Evolutionary conservation across 2,888 invertebrate species (phyloP).

Genomic region (Eupsilia transversa): DNA sequence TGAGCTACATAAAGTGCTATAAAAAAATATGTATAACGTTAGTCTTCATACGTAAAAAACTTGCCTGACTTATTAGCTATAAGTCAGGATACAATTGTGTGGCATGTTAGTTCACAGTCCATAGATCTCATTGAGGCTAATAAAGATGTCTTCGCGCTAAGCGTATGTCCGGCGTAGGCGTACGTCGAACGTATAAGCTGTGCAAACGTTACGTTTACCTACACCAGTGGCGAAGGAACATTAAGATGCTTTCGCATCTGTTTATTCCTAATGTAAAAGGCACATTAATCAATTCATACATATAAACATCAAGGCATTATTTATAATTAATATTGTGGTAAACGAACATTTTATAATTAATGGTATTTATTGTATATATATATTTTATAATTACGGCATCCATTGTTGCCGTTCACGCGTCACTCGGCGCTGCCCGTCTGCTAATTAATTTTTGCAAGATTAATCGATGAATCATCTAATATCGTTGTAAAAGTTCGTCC

Average conservation of each 20-base stretch:
- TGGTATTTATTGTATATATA: constrained; percentile 58
- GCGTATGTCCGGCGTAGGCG: not conserved
- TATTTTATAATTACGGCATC: too few relatives aligned
- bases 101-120: not conserved
- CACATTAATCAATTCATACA: too few relatives aligned
- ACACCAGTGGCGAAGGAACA: not conserved
- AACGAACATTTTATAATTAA: constrained; percentile 54
- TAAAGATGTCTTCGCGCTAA: not conserved
- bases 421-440: constrained; percentile 51
- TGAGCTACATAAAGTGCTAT: not conserved
- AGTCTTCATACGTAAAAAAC: not conserved
- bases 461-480: constrained; percentile 66
- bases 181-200: not conserved
- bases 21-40: not conserved
- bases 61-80: not conserved
- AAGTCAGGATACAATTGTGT: not conserved
- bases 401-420: constrained; percentile 62
- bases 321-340: constrained; percentile 30
- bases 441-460: constrained; percentile 70
- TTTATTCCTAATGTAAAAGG: not conserved
- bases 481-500: constrained; percentile 41
- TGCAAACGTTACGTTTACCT: not conserved
- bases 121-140: not conserved
- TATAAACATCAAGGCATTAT: too few relatives aligned
- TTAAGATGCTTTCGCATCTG: not conserved